Percentiles rank a stretch among this genome's conserved stretches.
Evolutionary conservation across 2,888 invertebrate genomes (phyloP).

Genomic region (Rhaphigaster nebulosa): DNA sequence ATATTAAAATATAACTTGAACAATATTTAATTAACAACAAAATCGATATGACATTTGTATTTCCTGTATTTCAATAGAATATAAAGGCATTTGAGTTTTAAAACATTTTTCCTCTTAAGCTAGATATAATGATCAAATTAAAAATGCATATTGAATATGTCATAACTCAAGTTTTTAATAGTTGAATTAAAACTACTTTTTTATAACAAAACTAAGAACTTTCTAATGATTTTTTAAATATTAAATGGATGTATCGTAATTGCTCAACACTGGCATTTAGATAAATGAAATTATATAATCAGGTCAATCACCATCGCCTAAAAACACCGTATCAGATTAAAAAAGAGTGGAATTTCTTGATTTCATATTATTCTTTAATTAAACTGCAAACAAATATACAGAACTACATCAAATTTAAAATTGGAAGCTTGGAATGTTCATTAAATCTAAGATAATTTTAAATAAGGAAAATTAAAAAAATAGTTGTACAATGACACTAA

Average conservation of each 20-base stretch:
- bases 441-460: neutral
- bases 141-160: no score
- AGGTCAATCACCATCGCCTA: neutral
- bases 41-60: neutral
- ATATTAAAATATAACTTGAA: neutral
- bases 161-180: no score
- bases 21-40: neutral
- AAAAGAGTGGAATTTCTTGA: neutral
- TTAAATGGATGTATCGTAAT: neutral
- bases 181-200: neutral
- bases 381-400: neutral
- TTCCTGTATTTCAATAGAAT: neutral
- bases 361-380: neutral
- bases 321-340: neutral
- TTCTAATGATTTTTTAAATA: no score
- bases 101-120: no score
- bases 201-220: neutral
- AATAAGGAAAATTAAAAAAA: neutral
- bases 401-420: neutral
- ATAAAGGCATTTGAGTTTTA: no score
- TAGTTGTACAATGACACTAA: neutral
- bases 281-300: neutral
- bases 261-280: neutral
- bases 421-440: neutral
- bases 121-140: no score